phyloP scores from a whole-genome alignment of 2,113 vertebrate genomes.

The Urocitellus parryii region DNA sequence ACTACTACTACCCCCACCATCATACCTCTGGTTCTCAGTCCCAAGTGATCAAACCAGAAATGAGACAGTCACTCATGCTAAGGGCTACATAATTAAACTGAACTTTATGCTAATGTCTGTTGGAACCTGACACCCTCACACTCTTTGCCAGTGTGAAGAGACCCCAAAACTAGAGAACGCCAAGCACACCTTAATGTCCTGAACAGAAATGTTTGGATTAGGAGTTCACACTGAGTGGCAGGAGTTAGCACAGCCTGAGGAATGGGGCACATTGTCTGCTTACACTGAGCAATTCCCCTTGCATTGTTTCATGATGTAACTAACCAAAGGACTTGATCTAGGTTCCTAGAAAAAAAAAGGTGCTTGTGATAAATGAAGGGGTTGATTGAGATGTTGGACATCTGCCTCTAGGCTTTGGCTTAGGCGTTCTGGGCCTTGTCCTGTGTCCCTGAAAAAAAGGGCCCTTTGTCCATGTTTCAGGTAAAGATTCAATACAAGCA shows the following conservation, averaged over 20 bases:
- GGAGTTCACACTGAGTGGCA: background rate
- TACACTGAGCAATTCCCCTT: background rate
- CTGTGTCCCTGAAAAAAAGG: background rate
- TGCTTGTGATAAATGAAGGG: background rate
- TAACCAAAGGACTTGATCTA: background rate
- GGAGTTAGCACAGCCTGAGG: background rate
- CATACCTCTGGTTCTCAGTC: too few species aligned
- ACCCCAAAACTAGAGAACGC: background rate
- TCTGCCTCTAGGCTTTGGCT: background rate
- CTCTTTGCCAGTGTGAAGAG: background rate
- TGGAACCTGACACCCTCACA: background rate
- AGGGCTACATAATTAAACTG: background rate
- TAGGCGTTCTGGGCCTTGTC: background rate
- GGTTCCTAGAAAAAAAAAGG: conserved; percentile 5
- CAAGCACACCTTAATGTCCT: background rate
- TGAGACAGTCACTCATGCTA: background rate
- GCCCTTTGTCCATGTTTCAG: background rate
- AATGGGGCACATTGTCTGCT: background rate
- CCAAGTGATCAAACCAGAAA: background rate
- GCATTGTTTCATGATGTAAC: background rate
- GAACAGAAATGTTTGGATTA: background rate
- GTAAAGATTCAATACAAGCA: conserved; percentile 7
- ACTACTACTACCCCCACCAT: too few species aligned
- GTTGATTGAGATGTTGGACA: background rate
- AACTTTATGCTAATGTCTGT: background rate